phyloP scores from a whole-genome alignment of 2,113 vertebrate species.

The Myocastor coypus region DNA sequence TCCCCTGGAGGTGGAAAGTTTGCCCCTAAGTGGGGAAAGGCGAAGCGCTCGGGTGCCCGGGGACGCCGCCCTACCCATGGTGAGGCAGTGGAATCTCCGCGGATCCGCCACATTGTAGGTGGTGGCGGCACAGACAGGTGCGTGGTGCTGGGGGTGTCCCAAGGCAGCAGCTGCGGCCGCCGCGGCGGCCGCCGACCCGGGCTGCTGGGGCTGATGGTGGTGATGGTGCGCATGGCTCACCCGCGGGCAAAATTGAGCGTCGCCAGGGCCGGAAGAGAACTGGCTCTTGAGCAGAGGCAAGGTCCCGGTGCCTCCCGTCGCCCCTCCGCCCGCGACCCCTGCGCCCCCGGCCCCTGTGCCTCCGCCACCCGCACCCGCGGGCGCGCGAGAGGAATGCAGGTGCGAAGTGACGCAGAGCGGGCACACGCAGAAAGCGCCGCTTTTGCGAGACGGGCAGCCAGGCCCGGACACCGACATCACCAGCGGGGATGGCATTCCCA shows the following conservation, averaged over 20 bases:
- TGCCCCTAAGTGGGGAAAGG: neutral
- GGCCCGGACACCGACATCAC: constrained; percentile 94
- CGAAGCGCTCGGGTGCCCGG: constrained; percentile 26
- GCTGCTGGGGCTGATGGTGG: constrained; percentile 77
- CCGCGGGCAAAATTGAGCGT: constrained; percentile 93
- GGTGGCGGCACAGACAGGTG: constrained; percentile 94
- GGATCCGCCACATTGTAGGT: constrained; percentile 96
- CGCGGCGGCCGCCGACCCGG: constrained; percentile 74
- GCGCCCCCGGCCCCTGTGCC: constrained; percentile 83
- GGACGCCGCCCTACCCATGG: constrained; percentile 91
- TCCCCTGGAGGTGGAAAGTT: constrained; percentile 40
- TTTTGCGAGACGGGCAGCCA: constrained; percentile 94
- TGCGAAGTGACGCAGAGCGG: constrained; percentile 98
- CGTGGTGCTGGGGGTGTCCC: constrained; percentile 92
- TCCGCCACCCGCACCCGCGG: constrained; percentile 80
- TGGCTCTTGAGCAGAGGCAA: constrained; percentile 94
- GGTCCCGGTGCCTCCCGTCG: constrained; percentile 84
- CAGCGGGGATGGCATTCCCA: constrained; percentile 95
- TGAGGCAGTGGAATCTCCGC: constrained; percentile 96
- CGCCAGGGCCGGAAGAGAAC: constrained; percentile 89
- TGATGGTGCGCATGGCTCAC: constrained; percentile 87
- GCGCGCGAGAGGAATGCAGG: constrained; percentile 91
- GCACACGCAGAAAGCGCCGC: constrained; percentile 96
- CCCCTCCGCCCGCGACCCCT: constrained; percentile 80
- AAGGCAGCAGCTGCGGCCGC: constrained; percentile 85